These are phyloP conservation scores for Campodea augens DNA, from an alignment of 1,140 invertebrate species.

Conservation along the genomic window DNA sequence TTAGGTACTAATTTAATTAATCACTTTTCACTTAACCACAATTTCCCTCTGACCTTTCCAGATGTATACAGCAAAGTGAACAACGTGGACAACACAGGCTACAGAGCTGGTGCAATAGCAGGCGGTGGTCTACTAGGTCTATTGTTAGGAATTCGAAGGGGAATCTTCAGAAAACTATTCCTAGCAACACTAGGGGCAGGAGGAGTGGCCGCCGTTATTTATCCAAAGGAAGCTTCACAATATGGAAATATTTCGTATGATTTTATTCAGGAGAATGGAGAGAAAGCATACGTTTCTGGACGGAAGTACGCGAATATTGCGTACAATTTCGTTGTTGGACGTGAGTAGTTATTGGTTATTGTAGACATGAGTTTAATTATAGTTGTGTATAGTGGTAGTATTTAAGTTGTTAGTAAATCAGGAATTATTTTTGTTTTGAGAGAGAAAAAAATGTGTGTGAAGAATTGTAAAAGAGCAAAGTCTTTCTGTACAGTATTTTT, in stretches of 20 bases:
- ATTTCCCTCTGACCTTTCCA: no score
- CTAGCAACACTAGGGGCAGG: conserved; percentile 1
- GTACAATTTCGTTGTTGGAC: conserved; percentile 9
- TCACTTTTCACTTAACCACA: no score
- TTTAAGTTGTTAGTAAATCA: no score
- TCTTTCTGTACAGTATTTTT: no score
- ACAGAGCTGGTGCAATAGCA: conserved; percentile 9
- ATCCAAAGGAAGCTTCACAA: conserved; percentile 12
- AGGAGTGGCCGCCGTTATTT: conserved; percentile 9
- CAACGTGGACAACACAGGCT: background rate
- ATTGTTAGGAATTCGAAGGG: conserved; percentile 9
- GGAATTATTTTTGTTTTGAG: no score
- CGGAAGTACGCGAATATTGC: conserved; percentile 6
- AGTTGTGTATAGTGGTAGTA: no score
- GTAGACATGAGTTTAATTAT: no score
- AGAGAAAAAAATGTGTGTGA: no score
- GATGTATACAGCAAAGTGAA: no score
- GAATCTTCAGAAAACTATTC: conserved; percentile 9
- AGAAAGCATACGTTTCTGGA: conserved; percentile 4
- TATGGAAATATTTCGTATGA: background rate
- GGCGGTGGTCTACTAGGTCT: conserved; percentile 8
- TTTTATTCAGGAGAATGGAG: background rate
- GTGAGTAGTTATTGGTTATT: no score
- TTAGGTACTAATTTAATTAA: no score
- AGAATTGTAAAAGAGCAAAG: no score